Percentiles rank a stretch among this genome's conserved stretches.
These are phyloP conservation scores for Platycercus adscitus DNA, from an alignment of 2,113 vertebrate genomes.

Conservation along the genomic window DNA sequence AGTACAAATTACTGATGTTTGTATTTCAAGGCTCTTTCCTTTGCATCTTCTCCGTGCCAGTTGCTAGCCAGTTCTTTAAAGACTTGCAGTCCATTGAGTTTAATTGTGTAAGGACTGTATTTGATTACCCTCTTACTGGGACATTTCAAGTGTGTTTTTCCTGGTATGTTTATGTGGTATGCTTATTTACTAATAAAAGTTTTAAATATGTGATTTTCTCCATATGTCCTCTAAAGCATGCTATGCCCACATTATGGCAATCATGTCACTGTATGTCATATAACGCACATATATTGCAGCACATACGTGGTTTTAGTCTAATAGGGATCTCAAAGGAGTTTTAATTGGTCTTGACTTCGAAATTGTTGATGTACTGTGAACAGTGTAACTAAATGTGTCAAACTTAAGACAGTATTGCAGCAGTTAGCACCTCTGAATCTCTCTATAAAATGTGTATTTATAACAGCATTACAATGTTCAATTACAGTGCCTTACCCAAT, in stretches of 20 bases:
- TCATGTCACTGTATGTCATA: background rate
- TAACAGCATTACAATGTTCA: background rate
- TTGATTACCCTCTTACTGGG: background rate
- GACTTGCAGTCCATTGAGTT: background rate
- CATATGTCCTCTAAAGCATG: background rate
- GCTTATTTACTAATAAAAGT: background rate
- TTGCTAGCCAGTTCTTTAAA: background rate
- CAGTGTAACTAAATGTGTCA: background rate
- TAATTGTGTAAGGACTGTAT: background rate
- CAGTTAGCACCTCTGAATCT: background rate
- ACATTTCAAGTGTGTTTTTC: background rate
- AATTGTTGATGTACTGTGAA: background rate
- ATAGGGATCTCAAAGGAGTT: background rate
- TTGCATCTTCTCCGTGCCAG: background rate
- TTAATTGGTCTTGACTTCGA: background rate
- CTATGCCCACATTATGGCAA: background rate
- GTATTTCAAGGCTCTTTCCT: background rate
- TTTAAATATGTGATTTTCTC: background rate
- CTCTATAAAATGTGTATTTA: background rate
- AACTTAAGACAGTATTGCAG: background rate
- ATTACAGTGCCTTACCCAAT: background rate
- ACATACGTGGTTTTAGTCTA: background rate
- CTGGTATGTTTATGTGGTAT: background rate
- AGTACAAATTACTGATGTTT: background rate
- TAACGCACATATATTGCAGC: background rate